Evolutionary conservation across 2,888 invertebrate genomes (phyloP).

Genomic region (Andrena fulva): DNA sequence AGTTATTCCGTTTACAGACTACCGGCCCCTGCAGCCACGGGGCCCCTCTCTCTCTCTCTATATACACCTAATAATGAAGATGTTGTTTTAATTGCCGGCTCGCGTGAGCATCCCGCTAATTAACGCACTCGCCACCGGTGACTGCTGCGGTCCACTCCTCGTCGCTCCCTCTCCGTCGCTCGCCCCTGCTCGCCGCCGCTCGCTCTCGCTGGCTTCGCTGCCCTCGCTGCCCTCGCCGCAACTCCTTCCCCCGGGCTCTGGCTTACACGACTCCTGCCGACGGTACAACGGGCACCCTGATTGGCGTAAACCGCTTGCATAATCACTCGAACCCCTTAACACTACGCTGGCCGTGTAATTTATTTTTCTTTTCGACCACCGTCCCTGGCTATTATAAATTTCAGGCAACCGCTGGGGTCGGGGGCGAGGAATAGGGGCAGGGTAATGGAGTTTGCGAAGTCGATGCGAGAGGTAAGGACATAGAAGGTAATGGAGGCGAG

Average conservation of each 20-base stretch:
- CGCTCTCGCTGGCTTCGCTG: constrained; percentile 41
- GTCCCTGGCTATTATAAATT: background rate
- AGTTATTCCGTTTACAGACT: constrained; percentile 70
- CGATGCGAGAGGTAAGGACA: background rate
- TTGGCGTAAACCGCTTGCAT: constrained; percentile 51
- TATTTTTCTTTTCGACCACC: constrained; percentile 3
- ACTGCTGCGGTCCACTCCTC: constrained; percentile 77
- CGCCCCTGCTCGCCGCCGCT: background rate
- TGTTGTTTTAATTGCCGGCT: constrained; percentile 84
- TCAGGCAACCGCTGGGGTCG: background rate
- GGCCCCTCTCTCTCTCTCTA: constrained; percentile 52
- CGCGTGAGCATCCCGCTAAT: constrained; percentile 84
- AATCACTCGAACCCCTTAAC: constrained; percentile 32
- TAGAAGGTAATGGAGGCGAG: too few relatives aligned
- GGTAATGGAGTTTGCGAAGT: background rate
- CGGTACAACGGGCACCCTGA: constrained; percentile 42
- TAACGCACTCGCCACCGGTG: constrained; percentile 83
- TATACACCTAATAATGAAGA: constrained; percentile 84
- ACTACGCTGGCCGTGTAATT: constrained; percentile 21
- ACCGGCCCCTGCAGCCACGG: constrained; percentile 33
- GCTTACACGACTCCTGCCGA: constrained; percentile 29
- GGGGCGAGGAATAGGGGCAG: background rate
- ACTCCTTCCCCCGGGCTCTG: background rate
- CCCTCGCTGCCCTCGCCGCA: background rate
- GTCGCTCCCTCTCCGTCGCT: constrained; percentile 46